phyloP scores from a whole-genome alignment of 2,113 vertebrate genomes.

The Rhegmatorhina hoffmannsi region DNA sequence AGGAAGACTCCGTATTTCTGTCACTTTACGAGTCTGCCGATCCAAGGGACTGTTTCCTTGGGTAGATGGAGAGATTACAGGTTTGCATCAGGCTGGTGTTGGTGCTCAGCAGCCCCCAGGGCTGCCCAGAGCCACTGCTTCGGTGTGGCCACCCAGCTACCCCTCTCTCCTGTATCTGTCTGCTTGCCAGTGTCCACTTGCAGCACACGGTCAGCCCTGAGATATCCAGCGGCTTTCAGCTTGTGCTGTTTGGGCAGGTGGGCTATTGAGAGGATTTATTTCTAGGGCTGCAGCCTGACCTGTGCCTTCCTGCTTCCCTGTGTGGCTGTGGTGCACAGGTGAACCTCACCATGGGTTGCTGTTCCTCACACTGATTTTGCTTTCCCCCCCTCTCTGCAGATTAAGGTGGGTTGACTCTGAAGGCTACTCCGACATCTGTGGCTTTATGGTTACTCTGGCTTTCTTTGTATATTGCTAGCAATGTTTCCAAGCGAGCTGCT shows the following conservation, averaged over 20 bases:
- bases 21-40: background rate
- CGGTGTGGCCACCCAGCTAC: fast-evolving
- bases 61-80: background rate
- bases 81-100: background rate
- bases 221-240: background rate
- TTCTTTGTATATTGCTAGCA: background rate
- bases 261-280: background rate
- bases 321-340: background rate
- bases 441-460: fast-evolving
- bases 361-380: background rate
- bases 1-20: background rate
- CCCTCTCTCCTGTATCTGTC: fast-evolving
- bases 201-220: fast-evolving
- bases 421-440: background rate
- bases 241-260: background rate
- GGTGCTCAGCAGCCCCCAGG: background rate
- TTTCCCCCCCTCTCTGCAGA: background rate
- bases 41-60: fast-evolving
- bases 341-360: background rate
- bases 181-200: background rate
- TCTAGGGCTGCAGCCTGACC: background rate
- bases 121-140: background rate
- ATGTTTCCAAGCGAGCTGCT: background rate
- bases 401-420: background rate
- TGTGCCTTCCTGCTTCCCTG: background rate